A percentile compares a stretch with the other conserved stretches of the same genome.
phyloP scores from a whole-genome alignment of 2,113 vertebrate genomes.

The Bucco capensis region DNA sequence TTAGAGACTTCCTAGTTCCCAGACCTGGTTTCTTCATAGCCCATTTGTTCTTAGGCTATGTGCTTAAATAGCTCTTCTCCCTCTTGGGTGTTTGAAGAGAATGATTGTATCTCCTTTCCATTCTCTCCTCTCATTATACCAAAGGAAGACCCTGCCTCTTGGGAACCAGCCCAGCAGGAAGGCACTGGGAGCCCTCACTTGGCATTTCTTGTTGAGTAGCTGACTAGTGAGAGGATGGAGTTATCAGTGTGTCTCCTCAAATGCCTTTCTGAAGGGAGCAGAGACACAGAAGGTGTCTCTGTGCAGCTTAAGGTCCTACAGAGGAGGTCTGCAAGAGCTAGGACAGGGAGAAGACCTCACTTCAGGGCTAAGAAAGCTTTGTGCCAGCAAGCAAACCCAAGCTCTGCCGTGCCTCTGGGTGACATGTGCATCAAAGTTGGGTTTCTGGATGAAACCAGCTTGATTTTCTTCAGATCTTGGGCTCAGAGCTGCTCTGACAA shows the following conservation, averaged over 20 bases:
- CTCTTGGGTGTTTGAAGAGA: slow-evolving; percentile 29
- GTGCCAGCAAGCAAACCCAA: background rate
- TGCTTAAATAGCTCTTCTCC: slow-evolving; percentile 24
- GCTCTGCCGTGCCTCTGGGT: background rate
- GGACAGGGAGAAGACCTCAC: background rate
- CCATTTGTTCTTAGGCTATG: slow-evolving; percentile 30
- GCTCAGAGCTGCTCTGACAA: background rate
- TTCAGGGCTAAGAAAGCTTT: background rate
- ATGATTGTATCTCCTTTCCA: background rate
- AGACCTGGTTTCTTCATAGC: slow-evolving; percentile 46
- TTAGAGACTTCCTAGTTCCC: background rate
- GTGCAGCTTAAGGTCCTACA: background rate
- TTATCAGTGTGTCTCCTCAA: background rate
- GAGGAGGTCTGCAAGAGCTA: background rate
- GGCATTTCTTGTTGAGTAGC: background rate
- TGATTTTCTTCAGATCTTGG: background rate
- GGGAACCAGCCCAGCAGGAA: background rate
- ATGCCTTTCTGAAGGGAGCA: background rate
- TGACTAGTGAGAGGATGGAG: background rate
- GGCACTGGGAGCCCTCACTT: background rate
- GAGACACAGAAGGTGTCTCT: background rate
- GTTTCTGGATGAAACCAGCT: background rate
- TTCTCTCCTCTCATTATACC: background rate
- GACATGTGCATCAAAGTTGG: background rate
- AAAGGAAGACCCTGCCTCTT: background rate